Evolutionary conservation across 2,797 vertebrate species (phyloP).

Genomic region (Siniperca undulata): DNA sequence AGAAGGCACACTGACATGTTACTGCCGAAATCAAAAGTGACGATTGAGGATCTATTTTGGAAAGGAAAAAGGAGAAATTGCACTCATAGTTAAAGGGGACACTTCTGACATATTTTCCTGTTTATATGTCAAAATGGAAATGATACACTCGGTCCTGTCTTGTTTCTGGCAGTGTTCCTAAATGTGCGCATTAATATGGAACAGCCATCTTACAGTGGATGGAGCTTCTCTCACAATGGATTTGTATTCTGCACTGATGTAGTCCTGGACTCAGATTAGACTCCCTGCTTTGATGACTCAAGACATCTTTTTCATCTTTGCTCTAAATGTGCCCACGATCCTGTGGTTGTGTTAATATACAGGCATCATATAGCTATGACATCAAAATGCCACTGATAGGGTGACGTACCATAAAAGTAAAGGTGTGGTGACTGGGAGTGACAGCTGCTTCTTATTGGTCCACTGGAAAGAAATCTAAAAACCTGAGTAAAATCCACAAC

Average conservation of each 20-base stretch:
- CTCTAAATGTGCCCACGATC: conserved; percentile 1
- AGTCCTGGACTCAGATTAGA: conserved; percentile 12
- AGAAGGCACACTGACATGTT: conserved; percentile 65
- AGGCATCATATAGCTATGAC: not conserved
- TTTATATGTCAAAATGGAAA: not conserved
- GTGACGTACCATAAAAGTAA: not conserved
- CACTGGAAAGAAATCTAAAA: conserved; percentile 21
- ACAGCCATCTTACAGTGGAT: not conserved
- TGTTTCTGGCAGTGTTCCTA: conserved; percentile 3
- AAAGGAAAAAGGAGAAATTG: not conserved
- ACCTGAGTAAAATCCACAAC: conserved; percentile 25
- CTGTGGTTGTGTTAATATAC: not conserved
- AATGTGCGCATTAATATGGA: conserved; percentile 3
- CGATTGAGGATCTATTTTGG: not conserved
- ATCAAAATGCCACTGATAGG: not conserved
- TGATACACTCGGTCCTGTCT: not conserved
- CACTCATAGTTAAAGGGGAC: not conserved
- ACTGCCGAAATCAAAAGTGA: conserved; percentile 26
- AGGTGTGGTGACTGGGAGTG: not conserved
- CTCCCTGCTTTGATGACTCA: conserved; percentile 22
- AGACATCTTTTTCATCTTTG: conserved; percentile 25
- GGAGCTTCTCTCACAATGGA: not conserved
- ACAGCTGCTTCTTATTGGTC: conserved; percentile 24
- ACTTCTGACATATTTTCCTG: not conserved
- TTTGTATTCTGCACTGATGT: conserved; percentile 19